These are phyloP conservation scores for Penaeus monodon DNA, from an alignment of 2,888 invertebrate species.

Conservation along the genomic window DNA sequence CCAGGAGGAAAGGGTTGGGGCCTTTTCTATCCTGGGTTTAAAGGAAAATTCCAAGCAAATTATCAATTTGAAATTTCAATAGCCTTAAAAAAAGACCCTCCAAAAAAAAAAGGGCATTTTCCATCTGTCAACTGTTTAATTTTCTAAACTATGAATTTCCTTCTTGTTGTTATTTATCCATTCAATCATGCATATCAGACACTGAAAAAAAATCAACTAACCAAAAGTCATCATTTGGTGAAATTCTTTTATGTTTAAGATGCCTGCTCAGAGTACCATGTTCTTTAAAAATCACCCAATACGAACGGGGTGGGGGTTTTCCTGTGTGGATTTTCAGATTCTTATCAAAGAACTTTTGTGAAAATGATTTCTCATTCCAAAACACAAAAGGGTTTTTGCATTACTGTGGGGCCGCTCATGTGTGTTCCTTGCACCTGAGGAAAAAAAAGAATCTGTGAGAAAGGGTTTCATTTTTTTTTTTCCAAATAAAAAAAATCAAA, in stretches of 20 bases:
- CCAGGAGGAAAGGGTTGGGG: too few relatives aligned
- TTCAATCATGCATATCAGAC: background rate
- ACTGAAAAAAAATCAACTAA: background rate
- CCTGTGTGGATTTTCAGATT: slow-evolving; percentile 39
- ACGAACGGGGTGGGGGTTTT: slow-evolving; percentile 25
- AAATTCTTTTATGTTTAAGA: slow-evolving; percentile 22
- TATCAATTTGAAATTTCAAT: too few relatives aligned
- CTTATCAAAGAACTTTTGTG: slow-evolving; percentile 36
- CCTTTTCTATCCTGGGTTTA: too few relatives aligned
- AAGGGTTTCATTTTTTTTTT: too few relatives aligned
- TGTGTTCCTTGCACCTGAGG: slow-evolving; percentile 36
- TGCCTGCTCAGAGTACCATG: slow-evolving; percentile 44
- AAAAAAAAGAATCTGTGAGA: too few relatives aligned
- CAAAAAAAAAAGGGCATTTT: too few relatives aligned
- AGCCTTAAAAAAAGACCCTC: too few relatives aligned
- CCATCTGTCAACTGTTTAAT: too few relatives aligned
- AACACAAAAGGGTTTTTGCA: slow-evolving; percentile 8
- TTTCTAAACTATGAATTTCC: too few relatives aligned
- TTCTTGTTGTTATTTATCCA: background rate
- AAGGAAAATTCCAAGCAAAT: too few relatives aligned
- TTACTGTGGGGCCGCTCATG: slow-evolving; percentile 39
- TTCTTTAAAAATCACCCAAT: slow-evolving; percentile 39
- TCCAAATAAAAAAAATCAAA: too few relatives aligned
- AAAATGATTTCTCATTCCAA: slow-evolving; percentile 35
- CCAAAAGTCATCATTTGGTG: background rate